Evolutionary conservation across 2,113 vertebrate genomes (phyloP).

Genomic region (Dromaius novaehollandiae): DNA sequence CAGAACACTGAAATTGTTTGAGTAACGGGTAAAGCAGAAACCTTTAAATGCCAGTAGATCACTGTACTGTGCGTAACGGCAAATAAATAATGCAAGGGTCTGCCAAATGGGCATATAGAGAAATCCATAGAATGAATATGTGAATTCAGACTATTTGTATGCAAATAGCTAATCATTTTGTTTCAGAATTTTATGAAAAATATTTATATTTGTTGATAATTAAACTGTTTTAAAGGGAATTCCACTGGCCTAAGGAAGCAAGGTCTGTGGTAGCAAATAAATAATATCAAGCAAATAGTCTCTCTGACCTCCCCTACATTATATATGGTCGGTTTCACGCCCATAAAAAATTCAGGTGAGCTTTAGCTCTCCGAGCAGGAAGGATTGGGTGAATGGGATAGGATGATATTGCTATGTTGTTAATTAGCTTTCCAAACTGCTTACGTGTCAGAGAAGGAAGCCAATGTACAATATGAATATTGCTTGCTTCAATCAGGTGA

Average conservation of each 20-base stretch:
- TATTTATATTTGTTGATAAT: not conserved
- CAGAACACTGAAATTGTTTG: not conserved
- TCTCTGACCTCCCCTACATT: not conserved
- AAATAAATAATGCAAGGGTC: conserved; percentile 25
- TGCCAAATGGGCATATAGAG: not conserved
- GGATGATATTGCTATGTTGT: not conserved
- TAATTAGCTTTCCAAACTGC: not conserved
- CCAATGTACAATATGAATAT: not conserved
- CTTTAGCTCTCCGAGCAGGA: not conserved
- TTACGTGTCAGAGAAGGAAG: not conserved
- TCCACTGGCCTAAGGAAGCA: not conserved
- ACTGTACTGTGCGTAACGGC: conserved; percentile 10
- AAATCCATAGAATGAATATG: not conserved
- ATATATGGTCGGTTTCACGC: not conserved
- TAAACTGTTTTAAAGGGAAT: not conserved
- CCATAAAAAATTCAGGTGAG: not conserved
- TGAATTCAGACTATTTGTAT: not conserved
- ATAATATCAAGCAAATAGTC: not conserved
- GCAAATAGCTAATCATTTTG: conserved; percentile 4
- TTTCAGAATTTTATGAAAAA: conserved; percentile 14
- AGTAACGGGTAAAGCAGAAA: conserved; percentile 18
- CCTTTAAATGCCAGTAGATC: conserved; percentile 35
- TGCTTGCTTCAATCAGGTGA: not conserved
- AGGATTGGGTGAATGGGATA: not conserved
- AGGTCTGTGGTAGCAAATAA: not conserved